Evolutionary conservation across 2,113 vertebrate genomes (phyloP).

Genomic region (Chloropsis cyanopogon): DNA sequence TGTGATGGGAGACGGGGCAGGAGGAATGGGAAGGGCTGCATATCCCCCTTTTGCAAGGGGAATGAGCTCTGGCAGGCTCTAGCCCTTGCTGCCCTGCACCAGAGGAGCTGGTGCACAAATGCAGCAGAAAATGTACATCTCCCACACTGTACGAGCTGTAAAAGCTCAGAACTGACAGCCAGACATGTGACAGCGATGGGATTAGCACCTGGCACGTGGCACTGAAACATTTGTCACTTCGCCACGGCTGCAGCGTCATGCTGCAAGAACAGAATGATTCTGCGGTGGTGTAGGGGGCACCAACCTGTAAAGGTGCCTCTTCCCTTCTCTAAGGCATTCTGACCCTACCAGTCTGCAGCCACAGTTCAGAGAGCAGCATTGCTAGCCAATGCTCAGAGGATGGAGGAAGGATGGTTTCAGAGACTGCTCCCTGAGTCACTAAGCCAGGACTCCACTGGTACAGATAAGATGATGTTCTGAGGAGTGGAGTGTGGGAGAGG

Average conservation of each 20-base stretch:
- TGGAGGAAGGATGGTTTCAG: neutral
- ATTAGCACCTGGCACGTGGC: neutral
- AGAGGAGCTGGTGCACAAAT: neutral
- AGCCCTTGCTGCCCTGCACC: neutral
- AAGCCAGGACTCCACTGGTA: neutral
- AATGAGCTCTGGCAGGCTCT: neutral
- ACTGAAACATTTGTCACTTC: neutral
- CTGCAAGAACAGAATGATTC: neutral
- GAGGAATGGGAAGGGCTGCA: neutral
- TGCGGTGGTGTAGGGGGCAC: rapidly evolving
- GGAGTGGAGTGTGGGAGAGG: neutral
- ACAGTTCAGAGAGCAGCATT: neutral
- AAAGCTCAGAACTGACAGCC: neutral
- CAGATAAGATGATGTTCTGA: neutral
- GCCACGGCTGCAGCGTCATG: neutral
- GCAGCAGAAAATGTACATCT: neutral
- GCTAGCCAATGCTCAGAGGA: neutral
- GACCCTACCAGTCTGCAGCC: neutral
- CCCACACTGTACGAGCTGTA: neutral
- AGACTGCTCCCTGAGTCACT: neutral
- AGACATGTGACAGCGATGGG: neutral
- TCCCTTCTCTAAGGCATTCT: neutral
- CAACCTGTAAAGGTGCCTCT: neutral
- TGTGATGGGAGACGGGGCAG: neutral
- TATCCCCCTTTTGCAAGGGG: neutral